Conservation (phyloP, 2,888 invertebrate species). For the Erebia palarica region DNA sequence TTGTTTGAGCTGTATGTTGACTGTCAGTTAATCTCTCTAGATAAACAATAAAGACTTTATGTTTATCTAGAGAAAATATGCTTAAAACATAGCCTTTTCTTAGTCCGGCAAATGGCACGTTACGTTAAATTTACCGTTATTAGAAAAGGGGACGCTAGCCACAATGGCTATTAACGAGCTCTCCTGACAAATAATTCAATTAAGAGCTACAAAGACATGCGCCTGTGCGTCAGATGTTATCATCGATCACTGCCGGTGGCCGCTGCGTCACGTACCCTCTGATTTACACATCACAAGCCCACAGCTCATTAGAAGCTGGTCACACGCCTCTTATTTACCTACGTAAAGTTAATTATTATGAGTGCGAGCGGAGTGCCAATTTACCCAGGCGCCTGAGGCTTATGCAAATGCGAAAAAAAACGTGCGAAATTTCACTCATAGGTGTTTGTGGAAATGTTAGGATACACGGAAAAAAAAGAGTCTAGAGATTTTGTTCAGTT, state of each 20-base stretch:
- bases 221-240: conserved; percentile 36
- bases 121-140: not conserved
- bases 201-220: conserved; percentile 43
- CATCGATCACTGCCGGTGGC: conserved; percentile 38
- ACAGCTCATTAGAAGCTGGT: conserved; percentile 27
- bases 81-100: no score
- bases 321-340: conserved; percentile 14
- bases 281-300: conserved; percentile 31
- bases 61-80: no score
- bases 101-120: no score
- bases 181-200: conserved; percentile 42
- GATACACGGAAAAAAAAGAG: no score
- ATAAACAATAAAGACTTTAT: no score
- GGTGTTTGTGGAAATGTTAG: no score
- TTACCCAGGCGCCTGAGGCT: no score
- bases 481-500: no score
- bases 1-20: no score
- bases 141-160: conserved; percentile 7
- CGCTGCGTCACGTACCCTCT: conserved; percentile 33
- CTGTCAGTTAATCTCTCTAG: no score
- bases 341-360: not conserved
- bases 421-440: no score
- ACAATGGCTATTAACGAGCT: conserved; percentile 36
- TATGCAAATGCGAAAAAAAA: no score
- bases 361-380: conserved; percentile 1